Evolutionary conservation across 2,888 invertebrate species (phyloP).

Genomic region (Desoria tigrina): DNA sequence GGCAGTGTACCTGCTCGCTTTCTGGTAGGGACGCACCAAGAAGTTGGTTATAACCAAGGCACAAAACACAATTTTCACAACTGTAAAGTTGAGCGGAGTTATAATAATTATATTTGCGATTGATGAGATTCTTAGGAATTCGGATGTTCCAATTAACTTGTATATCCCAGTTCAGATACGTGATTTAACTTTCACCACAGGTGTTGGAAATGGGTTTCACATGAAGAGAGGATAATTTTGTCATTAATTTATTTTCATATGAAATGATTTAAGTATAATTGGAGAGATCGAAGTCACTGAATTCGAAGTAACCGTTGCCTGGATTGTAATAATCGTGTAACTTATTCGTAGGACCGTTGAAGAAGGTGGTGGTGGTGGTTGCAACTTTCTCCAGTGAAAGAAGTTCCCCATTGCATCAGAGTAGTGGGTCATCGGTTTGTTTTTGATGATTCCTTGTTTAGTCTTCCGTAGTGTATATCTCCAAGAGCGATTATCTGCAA

Average conservation of each 20-base stretch:
- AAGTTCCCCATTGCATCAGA: too few species aligned
- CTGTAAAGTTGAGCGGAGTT: too few species aligned
- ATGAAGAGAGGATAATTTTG: background rate
- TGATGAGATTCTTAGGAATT: too few species aligned
- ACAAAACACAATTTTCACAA: too few species aligned
- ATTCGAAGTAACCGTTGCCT: conserved; percentile 1
- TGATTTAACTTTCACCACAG: background rate
- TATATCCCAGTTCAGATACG: too few species aligned
- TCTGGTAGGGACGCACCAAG: too few species aligned
- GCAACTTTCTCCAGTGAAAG: background rate
- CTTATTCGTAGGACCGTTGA: background rate
- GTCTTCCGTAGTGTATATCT: background rate
- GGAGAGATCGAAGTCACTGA: background rate
- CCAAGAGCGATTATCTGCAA: conserved; percentile 11
- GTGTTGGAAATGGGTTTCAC: background rate
- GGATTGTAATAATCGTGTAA: background rate
- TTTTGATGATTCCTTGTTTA: background rate
- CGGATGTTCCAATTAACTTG: too few species aligned
- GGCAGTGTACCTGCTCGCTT: too few species aligned
- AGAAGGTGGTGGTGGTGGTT: background rate
- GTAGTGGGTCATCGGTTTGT: too few species aligned
- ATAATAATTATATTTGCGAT: too few species aligned
- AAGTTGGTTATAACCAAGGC: too few species aligned
- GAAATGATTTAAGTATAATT: too few species aligned
- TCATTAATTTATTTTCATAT: background rate